These are phyloP conservation scores for Meganola albula DNA, from an alignment of 2,888 invertebrate species.

Conservation along the genomic window DNA sequence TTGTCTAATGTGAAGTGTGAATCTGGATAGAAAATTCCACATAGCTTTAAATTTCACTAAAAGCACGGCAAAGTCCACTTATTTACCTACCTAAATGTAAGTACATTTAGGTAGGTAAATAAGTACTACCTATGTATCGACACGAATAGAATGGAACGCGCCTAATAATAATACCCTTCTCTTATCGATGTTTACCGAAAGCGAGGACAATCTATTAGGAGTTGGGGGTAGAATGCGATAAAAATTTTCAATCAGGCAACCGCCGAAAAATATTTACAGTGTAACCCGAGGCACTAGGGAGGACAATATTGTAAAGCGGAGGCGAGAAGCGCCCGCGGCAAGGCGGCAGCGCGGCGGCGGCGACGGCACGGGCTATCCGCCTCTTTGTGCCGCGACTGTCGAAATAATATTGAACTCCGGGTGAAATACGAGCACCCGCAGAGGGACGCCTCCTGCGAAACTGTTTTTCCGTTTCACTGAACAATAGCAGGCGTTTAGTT, in stretches of 20 bases:
- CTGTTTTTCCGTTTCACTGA: conserved; percentile 69
- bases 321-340: conserved; percentile 61
- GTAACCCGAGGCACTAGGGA: conserved; percentile 69
- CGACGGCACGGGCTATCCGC: conserved; percentile 60
- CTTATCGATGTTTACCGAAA: conserved; percentile 49
- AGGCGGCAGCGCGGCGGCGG: conserved; percentile 38
- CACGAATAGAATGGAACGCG: conserved; percentile 22
- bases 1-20: no score
- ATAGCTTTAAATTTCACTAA: no score
- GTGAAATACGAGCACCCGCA: conserved; percentile 72
- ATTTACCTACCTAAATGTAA: no score
- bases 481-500: conserved; percentile 65
- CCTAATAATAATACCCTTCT: conserved; percentile 40
- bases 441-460: conserved; percentile 63
- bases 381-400: conserved; percentile 67
- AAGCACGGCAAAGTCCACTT: no score
- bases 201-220: conserved; percentile 62
- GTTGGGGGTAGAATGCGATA: conserved; percentile 67
- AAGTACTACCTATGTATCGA: no score
- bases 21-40: no score
- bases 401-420: conserved; percentile 75
- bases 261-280: conserved; percentile 74
- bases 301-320: conserved; percentile 73
- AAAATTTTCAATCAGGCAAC: conserved; percentile 73
- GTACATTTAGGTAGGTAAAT: no score